phyloP scores from a whole-genome alignment of 2,888 invertebrate genomes.

The Rhyacophila evoluta region DNA sequence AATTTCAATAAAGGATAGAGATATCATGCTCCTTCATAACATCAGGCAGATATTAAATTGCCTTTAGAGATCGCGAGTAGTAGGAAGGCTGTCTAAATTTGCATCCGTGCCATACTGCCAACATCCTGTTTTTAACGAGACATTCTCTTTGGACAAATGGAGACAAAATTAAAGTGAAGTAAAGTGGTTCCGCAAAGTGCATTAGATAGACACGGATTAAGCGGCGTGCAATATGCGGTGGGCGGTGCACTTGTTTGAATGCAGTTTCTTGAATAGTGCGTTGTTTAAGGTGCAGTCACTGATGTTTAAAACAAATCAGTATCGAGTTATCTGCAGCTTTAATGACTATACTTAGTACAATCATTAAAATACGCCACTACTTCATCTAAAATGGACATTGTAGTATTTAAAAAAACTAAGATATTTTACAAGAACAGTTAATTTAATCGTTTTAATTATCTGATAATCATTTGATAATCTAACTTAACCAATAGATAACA shows the following conservation, averaged over 20 bases:
- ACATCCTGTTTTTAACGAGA: not conserved
- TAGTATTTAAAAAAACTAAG: no score
- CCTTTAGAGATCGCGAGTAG: not conserved
- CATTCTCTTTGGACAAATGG: slow-evolving; percentile 23
- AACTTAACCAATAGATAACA: no score
- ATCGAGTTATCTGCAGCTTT: no score
- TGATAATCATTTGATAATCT: no score
- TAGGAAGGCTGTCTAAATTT: not conserved
- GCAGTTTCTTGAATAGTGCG: not conserved
- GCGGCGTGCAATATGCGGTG: not conserved
- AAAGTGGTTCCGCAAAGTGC: slow-evolving; percentile 2
- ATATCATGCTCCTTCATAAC: not conserved
- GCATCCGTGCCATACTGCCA: slow-evolving; percentile 1
- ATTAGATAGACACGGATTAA: not conserved
- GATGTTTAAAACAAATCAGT: no score
- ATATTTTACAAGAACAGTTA: no score
- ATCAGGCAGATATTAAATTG: not conserved
- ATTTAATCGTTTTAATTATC: no score
- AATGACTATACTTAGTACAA: no score
- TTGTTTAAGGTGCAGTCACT: not conserved
- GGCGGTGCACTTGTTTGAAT: slow-evolving; percentile 8
- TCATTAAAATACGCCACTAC: no score
- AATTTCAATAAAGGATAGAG: not conserved
- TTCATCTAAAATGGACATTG: no score
- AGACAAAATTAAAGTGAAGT: slow-evolving; percentile 7